Base-by-base conservation (phyloP, 2,888 invertebrate species). In the Sinodicranocentrus sp. region DNA sequence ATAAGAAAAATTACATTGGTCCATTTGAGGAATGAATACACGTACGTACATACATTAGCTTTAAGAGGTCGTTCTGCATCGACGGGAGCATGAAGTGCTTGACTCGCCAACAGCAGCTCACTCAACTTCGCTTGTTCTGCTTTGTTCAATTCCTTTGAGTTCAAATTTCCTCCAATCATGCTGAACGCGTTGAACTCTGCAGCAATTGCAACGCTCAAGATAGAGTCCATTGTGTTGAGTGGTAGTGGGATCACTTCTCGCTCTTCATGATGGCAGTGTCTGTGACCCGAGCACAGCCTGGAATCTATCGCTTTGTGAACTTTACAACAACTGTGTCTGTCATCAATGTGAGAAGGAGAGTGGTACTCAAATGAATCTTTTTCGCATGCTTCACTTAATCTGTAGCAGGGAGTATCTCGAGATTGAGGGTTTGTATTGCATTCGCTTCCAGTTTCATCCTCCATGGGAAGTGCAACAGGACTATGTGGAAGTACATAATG, bases 21-120 rank as follows among this genome's bases (percentile, higher is more conserved):
- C 6, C n/a, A n/a, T n/a, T n/a, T n/a, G n/a, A n/a, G n/a, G n/a
- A n/a, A n/a, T 57, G 10, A 67, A 43, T 17, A n/a, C 44, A 5
- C 25, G 15, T 28, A 1, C 15, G 13, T 17, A 68, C 85, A 73
- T 75, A 85, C 83, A 26, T 84, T 84, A 57, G 87, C 87, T 82
- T 88, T 88, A 1, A 89, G 84, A 0, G 87, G 87, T 8, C 87
- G 84, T 33, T 97, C 97, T 87, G 96, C 95, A 89, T 96, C 96
- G 1, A 97, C 92, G 3, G 97, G 97, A 68, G 95, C 95, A 89
- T 95, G 92, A 33, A 97, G 92, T 0, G 96, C 95, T 90, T 96
- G 95, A 90, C 96, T 96, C 0, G 97, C 97, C 3, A 95, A 93
- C 84, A 96, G 94, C 67, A 97, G 90, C 91, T 97, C 97, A 89